Percentiles rank a stretch among this genome's conserved stretches.
Evolutionary conservation across 92 coral and sea anemone species (phyloP).

Genomic region (Porites evermanni): DNA sequence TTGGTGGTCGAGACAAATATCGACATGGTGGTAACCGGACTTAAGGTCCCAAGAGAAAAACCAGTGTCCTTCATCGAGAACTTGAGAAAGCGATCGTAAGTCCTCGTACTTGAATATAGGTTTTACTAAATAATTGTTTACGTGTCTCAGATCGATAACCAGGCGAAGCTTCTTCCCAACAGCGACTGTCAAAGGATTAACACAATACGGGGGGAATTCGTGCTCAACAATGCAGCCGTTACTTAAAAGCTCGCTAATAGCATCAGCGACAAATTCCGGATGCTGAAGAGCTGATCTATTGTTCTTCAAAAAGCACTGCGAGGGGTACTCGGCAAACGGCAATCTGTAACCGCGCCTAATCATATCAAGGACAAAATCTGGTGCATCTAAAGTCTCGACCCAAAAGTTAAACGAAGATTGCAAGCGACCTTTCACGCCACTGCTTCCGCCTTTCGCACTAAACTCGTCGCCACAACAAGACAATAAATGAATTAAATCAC

Average conservation of each 20-base stretch:
- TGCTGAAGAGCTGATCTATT: constrained; percentile 40
- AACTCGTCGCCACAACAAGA: constrained; percentile 7
- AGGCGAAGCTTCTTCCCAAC: constrained; percentile 54
- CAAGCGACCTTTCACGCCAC: constrained; percentile 50
- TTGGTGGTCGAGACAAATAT: too few species aligned
- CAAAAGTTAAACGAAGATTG: constrained; percentile 52
- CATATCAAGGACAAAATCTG: constrained; percentile 31
- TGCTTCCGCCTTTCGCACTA: constrained; percentile 10
- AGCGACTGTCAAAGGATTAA: constrained; percentile 70
- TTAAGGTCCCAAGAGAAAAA: constrained; percentile 10
- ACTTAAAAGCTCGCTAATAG: constrained; percentile 45
- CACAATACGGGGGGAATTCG: constrained; percentile 55
- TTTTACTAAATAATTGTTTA: constrained; percentile 32
- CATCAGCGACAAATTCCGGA: constrained; percentile 47
- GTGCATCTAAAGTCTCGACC: constrained; percentile 53
- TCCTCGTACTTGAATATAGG: constrained; percentile 57
- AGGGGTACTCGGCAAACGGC: constrained; percentile 48
- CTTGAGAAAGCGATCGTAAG: neutral
- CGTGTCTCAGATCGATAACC: constrained; percentile 48
- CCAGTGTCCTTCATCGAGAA: constrained; percentile 32
- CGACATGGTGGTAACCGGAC: too few species aligned
- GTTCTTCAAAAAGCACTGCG: constrained; percentile 28
- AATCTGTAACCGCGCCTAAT: constrained; percentile 51
- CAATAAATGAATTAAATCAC: neutral
- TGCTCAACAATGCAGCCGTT: constrained; percentile 61